A percentile compares a stretch with the other conserved stretches of the same genome.
These are phyloP conservation scores for Norana najaformis DNA, from an alignment of 2,888 invertebrate species.

Conservation along the genomic window DNA sequence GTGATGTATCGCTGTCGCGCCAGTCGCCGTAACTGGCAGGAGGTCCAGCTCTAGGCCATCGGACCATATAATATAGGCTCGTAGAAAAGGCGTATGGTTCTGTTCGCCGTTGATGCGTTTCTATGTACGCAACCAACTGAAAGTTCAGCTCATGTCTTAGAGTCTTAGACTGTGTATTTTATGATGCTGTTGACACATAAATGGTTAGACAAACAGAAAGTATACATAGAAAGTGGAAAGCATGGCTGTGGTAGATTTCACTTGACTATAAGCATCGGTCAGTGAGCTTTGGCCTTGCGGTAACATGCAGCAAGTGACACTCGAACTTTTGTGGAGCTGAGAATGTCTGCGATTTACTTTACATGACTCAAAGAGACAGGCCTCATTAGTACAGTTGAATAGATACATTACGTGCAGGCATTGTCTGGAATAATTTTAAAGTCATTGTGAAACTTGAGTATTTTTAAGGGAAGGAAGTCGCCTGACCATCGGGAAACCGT, in stretches of 20 bases:
- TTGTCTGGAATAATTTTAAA: too few species aligned
- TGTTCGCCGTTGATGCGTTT: too few species aligned
- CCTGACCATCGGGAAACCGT: background rate
- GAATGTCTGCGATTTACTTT: too few species aligned
- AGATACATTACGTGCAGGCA: too few species aligned
- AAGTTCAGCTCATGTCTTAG: too few species aligned
- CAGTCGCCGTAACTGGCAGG: background rate
- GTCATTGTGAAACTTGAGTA: background rate
- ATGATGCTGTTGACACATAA: background rate
- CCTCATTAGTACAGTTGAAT: too few species aligned
- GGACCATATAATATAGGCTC: background rate
- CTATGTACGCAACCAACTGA: too few species aligned
- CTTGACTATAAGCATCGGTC: too few species aligned
- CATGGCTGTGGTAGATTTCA: background rate
- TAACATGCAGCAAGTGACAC: too few species aligned
- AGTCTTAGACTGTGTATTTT: background rate
- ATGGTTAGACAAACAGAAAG: background rate
- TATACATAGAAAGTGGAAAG: background rate
- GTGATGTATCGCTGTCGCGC: slow-evolving; percentile 5
- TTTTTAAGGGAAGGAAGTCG: background rate
- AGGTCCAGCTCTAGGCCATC: background rate
- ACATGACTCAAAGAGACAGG: too few species aligned
- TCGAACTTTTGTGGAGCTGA: background rate
- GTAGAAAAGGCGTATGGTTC: too few species aligned
- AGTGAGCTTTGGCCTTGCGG: background rate